Evolutionary conservation across 2,113 vertebrate species (phyloP).

Genomic region (Holacanthus passer): DNA sequence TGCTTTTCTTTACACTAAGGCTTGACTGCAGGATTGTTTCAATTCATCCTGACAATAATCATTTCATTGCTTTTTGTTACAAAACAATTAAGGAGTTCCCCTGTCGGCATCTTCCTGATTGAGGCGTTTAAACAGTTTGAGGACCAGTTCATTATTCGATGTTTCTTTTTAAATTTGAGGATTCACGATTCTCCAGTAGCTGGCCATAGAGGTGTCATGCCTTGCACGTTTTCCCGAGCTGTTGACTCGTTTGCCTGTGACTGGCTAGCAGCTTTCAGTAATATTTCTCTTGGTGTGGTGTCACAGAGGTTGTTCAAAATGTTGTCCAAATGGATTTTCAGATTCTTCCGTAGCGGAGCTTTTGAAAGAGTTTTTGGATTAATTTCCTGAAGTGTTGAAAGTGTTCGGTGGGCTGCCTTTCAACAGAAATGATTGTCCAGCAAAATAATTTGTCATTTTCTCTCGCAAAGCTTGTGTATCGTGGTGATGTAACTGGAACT

Average conservation of each 20-base stretch:
- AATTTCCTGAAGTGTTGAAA: conserved; percentile 43
- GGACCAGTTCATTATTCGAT: background rate
- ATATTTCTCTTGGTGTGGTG: conserved; percentile 43
- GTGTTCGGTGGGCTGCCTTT: conserved; percentile 58
- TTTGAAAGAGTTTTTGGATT: conserved; percentile 32
- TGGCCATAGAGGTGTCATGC: conserved; percentile 12
- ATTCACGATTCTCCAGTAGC: conserved; percentile 5
- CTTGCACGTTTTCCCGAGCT: conserved; percentile 34
- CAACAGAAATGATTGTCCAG: conserved; percentile 63
- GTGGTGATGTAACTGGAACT: conserved; percentile 68
- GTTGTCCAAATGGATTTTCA: conserved; percentile 60
- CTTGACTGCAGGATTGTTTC: conserved; percentile 39
- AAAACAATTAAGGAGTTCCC: background rate
- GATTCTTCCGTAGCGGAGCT: conserved; percentile 27
- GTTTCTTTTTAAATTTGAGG: conserved; percentile 30
- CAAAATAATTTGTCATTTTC: conserved; percentile 50
- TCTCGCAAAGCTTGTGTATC: conserved; percentile 44
- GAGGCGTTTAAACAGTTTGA: background rate
- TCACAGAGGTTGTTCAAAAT: conserved; percentile 49
- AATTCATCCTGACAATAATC: conserved; percentile 33
- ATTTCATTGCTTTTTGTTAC: conserved; percentile 25
- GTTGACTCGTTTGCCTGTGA: conserved; percentile 32
- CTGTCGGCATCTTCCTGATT: background rate
- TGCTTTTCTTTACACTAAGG: conserved; percentile 22
- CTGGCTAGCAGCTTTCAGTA: conserved; percentile 35